Evolutionary conservation across 2,888 invertebrate genomes (phyloP), one percentile per base, ranked within the genome.

Genomic region (Lepetodrilus schrolli): DNA sequence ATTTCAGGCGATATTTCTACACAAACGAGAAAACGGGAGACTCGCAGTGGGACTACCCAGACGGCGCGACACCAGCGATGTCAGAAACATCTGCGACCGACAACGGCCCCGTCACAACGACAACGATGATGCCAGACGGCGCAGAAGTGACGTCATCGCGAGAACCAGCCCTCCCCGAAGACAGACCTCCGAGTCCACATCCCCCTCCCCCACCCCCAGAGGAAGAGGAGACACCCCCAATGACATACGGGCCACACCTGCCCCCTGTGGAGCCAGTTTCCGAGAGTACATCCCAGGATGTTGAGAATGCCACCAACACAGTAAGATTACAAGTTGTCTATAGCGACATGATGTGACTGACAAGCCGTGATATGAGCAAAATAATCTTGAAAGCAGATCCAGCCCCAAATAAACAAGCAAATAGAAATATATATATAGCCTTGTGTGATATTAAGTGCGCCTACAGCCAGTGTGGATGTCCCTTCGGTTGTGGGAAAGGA

Each of bases 1-100:
- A 92, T 84, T 93, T 93, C 92, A 93, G 93, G 91, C 92, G 93
- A 82, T 94, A 94, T 91, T 94, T 92, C 92, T 94, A 94, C 91
- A 92, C 92, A 87, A 93, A 94, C 89, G 88, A 91, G 77, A 86
- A 88, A 77, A 93, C 92, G 30, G 93, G 93, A 38, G 92, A 92
- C 78, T 92, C 93, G 66, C 93, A 93, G 87, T 94, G 94, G 94
- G 93, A 93, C 80, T 94, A 89, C 75, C 90, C 90, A 0, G 84
- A 86, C 7, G 71, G 78, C 7, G 75, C 79, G 17, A 77, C 79
- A 30, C 76, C 80, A 51, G 78, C 82, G 7, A 80, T 80, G 47
- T 80, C 83, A 21, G 79, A 79, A 23, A 78, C 80, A 2, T 38
- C 21, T 20, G 49, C 30, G 13, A 21, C 47, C 7, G n/a, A n/a